phyloP scores from a whole-genome alignment of 2,888 invertebrate species.

The Rhaphigaster nebulosa region DNA sequence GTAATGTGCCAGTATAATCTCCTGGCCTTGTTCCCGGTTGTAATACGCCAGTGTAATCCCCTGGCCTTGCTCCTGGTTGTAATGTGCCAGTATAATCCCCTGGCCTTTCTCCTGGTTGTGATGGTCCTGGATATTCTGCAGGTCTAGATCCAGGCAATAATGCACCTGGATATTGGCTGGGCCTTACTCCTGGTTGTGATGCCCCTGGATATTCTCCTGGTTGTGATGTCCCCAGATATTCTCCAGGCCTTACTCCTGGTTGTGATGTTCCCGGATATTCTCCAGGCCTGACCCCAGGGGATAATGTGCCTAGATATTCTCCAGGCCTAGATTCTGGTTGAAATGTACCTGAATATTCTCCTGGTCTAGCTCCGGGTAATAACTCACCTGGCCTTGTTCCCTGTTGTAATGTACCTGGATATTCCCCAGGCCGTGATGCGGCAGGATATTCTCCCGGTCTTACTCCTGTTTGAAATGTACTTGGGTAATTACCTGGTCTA shows the following conservation, averaged over 20 bases:
- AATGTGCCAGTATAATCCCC: constrained; percentile 63
- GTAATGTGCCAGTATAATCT: constrained; percentile 54
- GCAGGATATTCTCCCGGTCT: constrained; percentile 60
- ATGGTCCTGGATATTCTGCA: constrained; percentile 51
- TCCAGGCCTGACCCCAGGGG: constrained; percentile 52
- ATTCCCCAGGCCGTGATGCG: constrained; percentile 57
- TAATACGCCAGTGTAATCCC: constrained; percentile 55
- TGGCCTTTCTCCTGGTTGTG: constrained; percentile 60
- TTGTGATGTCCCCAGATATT: constrained; percentile 18
- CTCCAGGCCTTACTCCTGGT: constrained; percentile 50
- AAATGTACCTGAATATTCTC: constrained; percentile 59
- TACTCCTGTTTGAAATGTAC: constrained; percentile 60
- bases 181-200: constrained; percentile 51
- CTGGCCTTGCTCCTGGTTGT: constrained; percentile 58
- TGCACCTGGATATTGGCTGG: constrained; percentile 64
- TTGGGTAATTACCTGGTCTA: constrained; percentile 61
- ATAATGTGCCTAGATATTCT: constrained; percentile 54
- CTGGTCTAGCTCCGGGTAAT: constrained; percentile 49
- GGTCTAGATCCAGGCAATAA: constrained; percentile 29
- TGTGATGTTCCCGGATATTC: constrained; percentile 60
- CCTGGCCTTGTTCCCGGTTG: constrained; percentile 58
- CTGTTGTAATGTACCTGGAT: constrained; percentile 46
- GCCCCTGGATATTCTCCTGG: constrained; percentile 62
- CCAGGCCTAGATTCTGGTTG: constrained; percentile 60
- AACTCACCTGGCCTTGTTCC: constrained; percentile 61